Evolutionary conservation across 2,797 vertebrate genomes (phyloP).

Genomic region (Atherinosoma microstoma): DNA sequence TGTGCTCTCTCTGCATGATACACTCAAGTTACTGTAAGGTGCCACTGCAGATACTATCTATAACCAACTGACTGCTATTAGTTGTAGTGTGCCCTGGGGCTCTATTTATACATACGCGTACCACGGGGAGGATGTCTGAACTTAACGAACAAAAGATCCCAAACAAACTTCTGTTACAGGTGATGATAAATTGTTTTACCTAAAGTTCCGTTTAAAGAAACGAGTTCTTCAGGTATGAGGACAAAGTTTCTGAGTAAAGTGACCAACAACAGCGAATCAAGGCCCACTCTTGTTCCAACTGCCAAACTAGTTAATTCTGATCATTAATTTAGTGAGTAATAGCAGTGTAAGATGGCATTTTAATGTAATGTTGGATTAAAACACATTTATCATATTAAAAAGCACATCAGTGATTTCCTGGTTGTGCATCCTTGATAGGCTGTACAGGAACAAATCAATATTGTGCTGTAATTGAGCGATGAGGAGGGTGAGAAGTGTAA

Average conservation of each 20-base stretch:
- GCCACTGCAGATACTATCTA: constrained; percentile 68
- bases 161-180: constrained; percentile 60
- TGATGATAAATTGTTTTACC: constrained; percentile 75
- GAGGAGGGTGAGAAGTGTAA: constrained; percentile 85
- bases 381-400: constrained; percentile 88
- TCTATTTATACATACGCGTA: constrained; percentile 52
- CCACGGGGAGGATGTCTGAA: constrained; percentile 53
- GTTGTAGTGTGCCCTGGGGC: constrained; percentile 36
- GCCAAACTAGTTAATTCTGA: constrained; percentile 82
- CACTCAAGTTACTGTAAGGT: constrained; percentile 48
- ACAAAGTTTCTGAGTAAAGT: constrained; percentile 75
- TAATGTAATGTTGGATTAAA: constrained; percentile 86
- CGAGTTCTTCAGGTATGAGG: constrained; percentile 71
- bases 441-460: constrained; percentile 88
- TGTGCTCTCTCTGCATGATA: constrained; percentile 47
- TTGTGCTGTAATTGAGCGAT: constrained; percentile 88
- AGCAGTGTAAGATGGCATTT: constrained; percentile 81
- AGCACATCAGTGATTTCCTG: constrained; percentile 85
- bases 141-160: constrained; percentile 66
- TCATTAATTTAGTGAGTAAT: constrained; percentile 87
- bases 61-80: constrained; percentile 57
- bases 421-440: constrained; percentile 85
- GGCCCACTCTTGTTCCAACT: constrained; percentile 75
- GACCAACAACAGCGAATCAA: constrained; percentile 74
- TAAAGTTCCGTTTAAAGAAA: constrained; percentile 71